Evolutionary conservation across 2,888 invertebrate genomes (phyloP).

Genomic region (Drosophila nigritarsus): DNA sequence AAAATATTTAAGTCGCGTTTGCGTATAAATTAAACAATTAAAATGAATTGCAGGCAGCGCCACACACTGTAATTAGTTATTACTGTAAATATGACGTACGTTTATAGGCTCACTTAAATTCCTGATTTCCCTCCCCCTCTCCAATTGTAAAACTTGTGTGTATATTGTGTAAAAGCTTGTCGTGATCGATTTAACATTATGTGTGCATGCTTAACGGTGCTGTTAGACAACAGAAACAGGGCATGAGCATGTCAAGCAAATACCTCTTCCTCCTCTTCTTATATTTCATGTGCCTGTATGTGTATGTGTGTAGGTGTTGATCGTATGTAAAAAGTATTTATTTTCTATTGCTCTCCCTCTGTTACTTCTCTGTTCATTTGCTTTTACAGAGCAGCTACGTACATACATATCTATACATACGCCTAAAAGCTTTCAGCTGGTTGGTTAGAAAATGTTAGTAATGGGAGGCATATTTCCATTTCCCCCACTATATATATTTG

Average conservation of each 20-base stretch:
- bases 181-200: not conserved
- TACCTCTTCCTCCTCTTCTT: not conserved
- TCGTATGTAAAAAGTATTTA: not conserved
- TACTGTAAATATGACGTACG: not conserved
- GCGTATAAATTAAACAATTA: not conserved
- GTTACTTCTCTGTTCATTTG: not conserved
- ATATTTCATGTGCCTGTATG: not conserved
- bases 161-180: not conserved
- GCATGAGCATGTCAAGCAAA: not conserved
- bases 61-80: not conserved
- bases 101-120: not conserved
- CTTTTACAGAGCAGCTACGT: not conserved
- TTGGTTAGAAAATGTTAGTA: not conserved
- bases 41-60: not conserved
- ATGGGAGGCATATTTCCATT: not conserved
- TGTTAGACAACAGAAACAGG: not conserved
- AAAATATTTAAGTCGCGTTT: not conserved
- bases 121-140: not conserved
- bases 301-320: not conserved
- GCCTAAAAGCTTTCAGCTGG: not conserved
- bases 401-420: not conserved
- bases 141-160: not conserved
- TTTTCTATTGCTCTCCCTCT: not conserved
- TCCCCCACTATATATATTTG: not conserved
- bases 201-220: conserved; percentile 1